phyloP scores from a whole-genome alignment of 2,888 invertebrate species.

The Agriopis marginaria region DNA sequence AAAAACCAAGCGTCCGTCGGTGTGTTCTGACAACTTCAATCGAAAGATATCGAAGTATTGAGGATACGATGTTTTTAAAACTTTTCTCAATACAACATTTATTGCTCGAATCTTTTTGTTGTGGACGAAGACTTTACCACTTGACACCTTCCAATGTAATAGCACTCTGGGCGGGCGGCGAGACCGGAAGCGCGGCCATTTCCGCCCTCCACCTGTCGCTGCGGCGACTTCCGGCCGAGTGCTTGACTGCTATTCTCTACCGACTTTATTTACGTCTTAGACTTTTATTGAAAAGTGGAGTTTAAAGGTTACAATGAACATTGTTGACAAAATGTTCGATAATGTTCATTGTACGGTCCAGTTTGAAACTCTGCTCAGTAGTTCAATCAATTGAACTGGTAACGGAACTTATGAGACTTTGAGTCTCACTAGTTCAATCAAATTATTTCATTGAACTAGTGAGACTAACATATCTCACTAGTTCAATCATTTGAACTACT shows the following conservation, averaged over 20 bases:
- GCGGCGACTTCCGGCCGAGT: conserved; percentile 68
- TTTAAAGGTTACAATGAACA: conserved; percentile 24
- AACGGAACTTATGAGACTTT: too few relatives aligned
- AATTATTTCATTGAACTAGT: too few relatives aligned
- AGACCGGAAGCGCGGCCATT: conserved; percentile 74
- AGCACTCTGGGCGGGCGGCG: conserved; percentile 39
- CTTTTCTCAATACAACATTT: neutral
- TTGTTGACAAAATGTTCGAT: conserved; percentile 13
- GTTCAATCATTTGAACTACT: too few relatives aligned
- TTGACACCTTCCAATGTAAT: conserved; percentile 42
- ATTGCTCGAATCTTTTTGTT: conserved; percentile 1
- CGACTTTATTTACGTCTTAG: conserved; percentile 39
- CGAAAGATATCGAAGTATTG: too few relatives aligned
- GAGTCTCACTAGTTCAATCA: too few relatives aligned
- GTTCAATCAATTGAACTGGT: too few relatives aligned
- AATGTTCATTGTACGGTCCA: neutral
- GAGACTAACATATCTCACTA: too few relatives aligned
- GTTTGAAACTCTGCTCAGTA: neutral
- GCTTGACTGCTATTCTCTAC: conserved; percentile 57
- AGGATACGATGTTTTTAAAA: neutral
- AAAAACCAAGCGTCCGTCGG: too few relatives aligned
- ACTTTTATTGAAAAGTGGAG: conserved; percentile 20
- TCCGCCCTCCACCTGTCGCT: conserved; percentile 78
- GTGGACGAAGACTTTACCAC: conserved; percentile 18
- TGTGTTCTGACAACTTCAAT: too few relatives aligned